Conservation (phyloP, 2,797 vertebrate genomes). For the Sebastes kiyomatsui region DNA sequence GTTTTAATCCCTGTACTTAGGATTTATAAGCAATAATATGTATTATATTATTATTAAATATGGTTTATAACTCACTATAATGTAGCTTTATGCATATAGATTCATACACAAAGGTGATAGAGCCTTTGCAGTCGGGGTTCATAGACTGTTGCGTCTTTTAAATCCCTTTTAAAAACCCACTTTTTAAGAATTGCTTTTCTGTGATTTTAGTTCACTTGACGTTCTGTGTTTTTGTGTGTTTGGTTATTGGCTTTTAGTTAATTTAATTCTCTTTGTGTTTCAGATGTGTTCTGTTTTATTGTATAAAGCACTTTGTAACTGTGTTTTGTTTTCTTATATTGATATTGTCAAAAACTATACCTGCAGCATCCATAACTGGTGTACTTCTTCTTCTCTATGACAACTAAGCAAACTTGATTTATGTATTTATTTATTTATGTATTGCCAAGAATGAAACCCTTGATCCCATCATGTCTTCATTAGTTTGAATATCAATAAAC, state of each 20-base stretch:
- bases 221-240: background rate
- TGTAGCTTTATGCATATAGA: background rate
- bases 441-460: background rate
- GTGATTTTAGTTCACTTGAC: background rate
- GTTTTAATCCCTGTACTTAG: background rate
- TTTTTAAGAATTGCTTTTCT: background rate
- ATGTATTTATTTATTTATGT: background rate
- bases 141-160: too few relatives aligned
- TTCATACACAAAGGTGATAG: background rate
- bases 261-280: background rate
- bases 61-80: too few relatives aligned
- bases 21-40: background rate
- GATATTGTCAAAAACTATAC: background rate
- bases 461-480: background rate
- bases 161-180: too few relatives aligned
- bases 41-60: too few relatives aligned
- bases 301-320: background rate
- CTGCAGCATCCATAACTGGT: background rate
- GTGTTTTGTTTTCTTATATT: background rate
- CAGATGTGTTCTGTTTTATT: background rate
- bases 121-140: too few relatives aligned
- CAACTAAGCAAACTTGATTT: background rate
- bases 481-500: background rate
- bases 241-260: background rate
- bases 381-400: background rate